Base-by-base conservation (phyloP, 1,140 invertebrate species). In the Mizuhopecten yessoensis region DNA sequence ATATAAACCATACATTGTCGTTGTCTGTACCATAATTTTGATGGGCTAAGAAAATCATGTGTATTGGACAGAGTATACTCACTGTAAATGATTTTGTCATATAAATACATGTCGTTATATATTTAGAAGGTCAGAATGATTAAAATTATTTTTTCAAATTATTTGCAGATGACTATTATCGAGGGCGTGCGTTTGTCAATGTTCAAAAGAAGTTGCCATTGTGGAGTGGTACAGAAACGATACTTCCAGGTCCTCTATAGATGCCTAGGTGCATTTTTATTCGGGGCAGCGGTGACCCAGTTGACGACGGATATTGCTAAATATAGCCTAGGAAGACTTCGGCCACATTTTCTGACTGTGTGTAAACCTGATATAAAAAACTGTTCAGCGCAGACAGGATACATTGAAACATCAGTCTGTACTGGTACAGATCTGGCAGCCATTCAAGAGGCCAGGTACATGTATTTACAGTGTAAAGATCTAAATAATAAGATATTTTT, bases 221-320 rank as follows among this genome's bases (percentile, higher is more conserved):
- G 45, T 86, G 34, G 29, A 3, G 17, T 42, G 3, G 34, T 87
- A 11, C 89, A 90, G 34, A 89, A 87, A 86, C 75, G 57, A 33
- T 91, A 89, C 17, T 42, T 93, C n/a, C 49, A 88, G n/a, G 87
- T 90, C 15, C 42, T 92, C 0, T 93, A 94, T 23, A 86, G 91
- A n/a, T 90, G 90, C 29, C 23, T 95, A 88, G 96, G 98, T 23
- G 96, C 98, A 0, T 99, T 99, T 95, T 97, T 98, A 36, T 99
- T 99, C 96, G 98, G 98, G 0, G 98, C 98, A 23, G 97, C 97
- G 0, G 97, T 98, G 91, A 98, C 91, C 33, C 91, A 94, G 96
- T 96, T 99, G 20, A 97, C 98, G 5, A 99, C 98, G 10, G 98
- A 99, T 95, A 97, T 99, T 94, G 98, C 98, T 36, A 99, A 99